Evolutionary conservation across 2,797 vertebrate species (phyloP).

Genomic region (Uromys caudimaculatus): DNA sequence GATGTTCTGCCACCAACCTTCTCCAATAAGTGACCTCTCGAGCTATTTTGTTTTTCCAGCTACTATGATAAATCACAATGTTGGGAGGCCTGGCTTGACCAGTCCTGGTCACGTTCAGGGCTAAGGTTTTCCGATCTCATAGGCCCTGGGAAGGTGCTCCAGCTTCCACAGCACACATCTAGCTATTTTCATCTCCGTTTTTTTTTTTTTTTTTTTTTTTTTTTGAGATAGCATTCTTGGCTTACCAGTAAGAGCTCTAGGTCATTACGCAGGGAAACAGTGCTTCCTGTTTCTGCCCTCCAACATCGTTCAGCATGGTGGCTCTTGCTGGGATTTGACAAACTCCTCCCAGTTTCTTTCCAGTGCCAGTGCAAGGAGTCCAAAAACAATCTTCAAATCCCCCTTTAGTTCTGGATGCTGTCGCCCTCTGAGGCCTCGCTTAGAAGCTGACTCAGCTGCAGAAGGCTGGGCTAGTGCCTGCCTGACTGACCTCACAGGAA

Average conservation of each 20-base stretch:
- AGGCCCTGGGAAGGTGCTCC: not conserved
- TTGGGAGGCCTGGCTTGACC: not conserved
- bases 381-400: not conserved
- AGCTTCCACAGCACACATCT: not conserved
- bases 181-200: not conserved
- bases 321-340: not conserved
- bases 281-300: not conserved
- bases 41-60: not conserved
- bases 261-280: not conserved
- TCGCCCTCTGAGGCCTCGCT: not conserved
- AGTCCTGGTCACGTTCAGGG: not conserved
- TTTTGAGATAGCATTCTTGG: not conserved
- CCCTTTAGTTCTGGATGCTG: not conserved
- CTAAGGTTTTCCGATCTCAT: not conserved
- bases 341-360: not conserved
- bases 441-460: not conserved
- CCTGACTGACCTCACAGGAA: not conserved
- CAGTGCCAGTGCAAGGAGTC: accelerated
- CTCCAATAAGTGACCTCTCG: not conserved
- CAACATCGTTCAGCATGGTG: not conserved
- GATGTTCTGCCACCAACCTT: not conserved
- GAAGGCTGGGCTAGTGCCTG: not conserved
- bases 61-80: not conserved
- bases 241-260: not conserved
- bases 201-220: too few species aligned